Evolutionary conservation across 2,113 vertebrate species (phyloP).

Genomic region (Piprites chloris): DNA sequence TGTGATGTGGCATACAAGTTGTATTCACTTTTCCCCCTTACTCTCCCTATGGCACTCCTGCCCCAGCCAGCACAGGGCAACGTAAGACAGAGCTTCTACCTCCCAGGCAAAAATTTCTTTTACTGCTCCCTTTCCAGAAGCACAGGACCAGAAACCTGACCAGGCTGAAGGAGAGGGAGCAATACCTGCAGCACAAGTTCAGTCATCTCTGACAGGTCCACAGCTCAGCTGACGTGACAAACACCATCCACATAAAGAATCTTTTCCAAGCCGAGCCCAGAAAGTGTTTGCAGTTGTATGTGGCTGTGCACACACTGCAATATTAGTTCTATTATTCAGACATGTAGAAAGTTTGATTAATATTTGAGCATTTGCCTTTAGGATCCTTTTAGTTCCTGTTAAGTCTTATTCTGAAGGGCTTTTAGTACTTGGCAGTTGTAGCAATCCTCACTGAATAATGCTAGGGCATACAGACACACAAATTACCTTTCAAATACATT

Average conservation of each 20-base stretch:
- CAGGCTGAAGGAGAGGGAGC: background rate
- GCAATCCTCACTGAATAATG: background rate
- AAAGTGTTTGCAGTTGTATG: accelerated
- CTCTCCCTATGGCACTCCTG: background rate
- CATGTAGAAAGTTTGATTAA: background rate
- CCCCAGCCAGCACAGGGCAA: background rate
- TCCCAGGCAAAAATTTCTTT: background rate
- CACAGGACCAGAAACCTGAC: background rate
- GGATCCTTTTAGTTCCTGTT: background rate
- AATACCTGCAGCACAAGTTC: background rate
- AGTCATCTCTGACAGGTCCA: background rate
- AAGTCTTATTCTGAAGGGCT: background rate
- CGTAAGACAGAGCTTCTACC: background rate
- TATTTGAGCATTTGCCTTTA: background rate
- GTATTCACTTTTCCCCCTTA: background rate
- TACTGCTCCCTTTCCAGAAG: background rate
- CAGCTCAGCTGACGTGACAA: background rate
- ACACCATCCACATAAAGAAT: background rate
- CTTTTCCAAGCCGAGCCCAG: background rate
- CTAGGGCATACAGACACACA: background rate
- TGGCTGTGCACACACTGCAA: background rate
- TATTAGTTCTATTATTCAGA: background rate
- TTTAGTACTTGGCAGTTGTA: background rate
- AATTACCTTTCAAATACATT: background rate
- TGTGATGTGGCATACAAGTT: accelerated